Evolutionary conservation across 1,140 invertebrate species (phyloP), one percentile per base, ranked within the genome.

Genomic region (Chlorops oryzae): DNA sequence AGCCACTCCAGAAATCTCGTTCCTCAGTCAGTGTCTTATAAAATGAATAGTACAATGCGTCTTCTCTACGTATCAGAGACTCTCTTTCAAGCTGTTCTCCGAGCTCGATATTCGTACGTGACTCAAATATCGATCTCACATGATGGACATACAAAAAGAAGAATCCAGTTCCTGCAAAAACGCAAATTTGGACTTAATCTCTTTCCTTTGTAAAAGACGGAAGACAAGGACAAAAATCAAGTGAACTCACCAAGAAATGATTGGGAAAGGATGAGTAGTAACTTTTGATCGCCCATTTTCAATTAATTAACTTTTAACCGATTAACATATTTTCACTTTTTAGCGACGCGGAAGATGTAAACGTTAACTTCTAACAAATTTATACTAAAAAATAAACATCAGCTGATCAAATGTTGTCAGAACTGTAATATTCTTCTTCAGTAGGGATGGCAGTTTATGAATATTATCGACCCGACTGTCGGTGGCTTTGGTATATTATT

Each of bases 61-160:
- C 65, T 46, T 72, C 65, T 22, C 58, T 57, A 2, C 61, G 54
- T n/a, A 72, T 40, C 37, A 65, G 40, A 2, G 62, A 56, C 48
- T 71, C 68, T 9, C 65, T 54, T 39, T 68, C 67, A 49, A 70
- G 39, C 45, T 66, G 63, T 22, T 59, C 61, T 27, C 70, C 42
- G 45, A 63, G 63, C 23, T 54, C 58, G 39, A 70, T 59, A 37
- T 68, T 70, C 18, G 67, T 68, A 46, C 63, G 61, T 24, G 62
- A 52, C 47, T 71, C 68, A 28, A 65, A 71, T 32, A 71, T 59
- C 32, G 59, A 50, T 43, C 67, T 56, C 21, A 71, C 63, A 66
- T 71, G 65, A 38, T 68, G 60, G 51, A 71, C 59, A 44, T 71
- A 66, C 42, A 70, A 47, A 44, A 71, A 70, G 54, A 67, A 70